Evolutionary conservation across 2,113 vertebrate genomes (phyloP).

Genomic region (Pogona vitticeps): DNA sequence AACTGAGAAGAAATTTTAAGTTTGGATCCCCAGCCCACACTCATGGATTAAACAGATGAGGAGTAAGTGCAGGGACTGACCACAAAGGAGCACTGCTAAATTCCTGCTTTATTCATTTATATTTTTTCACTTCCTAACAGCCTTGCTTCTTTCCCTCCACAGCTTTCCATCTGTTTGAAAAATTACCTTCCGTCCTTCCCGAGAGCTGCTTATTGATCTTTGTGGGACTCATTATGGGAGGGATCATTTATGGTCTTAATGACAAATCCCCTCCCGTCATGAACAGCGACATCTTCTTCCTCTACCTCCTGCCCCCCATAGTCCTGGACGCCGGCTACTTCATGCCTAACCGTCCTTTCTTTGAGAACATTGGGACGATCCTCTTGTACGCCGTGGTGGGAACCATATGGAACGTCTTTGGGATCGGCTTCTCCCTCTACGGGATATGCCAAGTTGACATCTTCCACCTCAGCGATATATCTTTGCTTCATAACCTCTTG

Average conservation of each 20-base stretch:
- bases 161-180: conserved; percentile 84
- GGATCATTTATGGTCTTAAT: conserved; percentile 80
- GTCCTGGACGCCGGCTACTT: conserved; percentile 86
- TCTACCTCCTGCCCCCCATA: conserved; percentile 85
- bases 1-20: background rate
- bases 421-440: conserved; percentile 81
- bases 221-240: conserved; percentile 83
- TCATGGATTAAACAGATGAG: background rate
- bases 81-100: too few relatives aligned
- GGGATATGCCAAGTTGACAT: conserved; percentile 79
- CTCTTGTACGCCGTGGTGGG: conserved; percentile 77
- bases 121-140: background rate
- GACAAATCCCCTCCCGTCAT: conserved; percentile 80
- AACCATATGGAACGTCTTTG: conserved; percentile 83
- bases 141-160: background rate
- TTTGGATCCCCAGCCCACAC: background rate
- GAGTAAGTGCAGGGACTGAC: background rate
- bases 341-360: conserved; percentile 82
- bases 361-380: conserved; percentile 83
- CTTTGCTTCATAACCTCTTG: conserved; percentile 83
- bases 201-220: conserved; percentile 86
- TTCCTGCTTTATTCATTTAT: background rate
- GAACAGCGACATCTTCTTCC: conserved; percentile 84
- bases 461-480: conserved; percentile 76
- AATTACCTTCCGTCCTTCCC: conserved; percentile 80